These are phyloP conservation scores for Patiria pectinifera DNA, from an alignment of 53 echinoderm and acorn worm genomes.

Conservation along the genomic window DNA sequence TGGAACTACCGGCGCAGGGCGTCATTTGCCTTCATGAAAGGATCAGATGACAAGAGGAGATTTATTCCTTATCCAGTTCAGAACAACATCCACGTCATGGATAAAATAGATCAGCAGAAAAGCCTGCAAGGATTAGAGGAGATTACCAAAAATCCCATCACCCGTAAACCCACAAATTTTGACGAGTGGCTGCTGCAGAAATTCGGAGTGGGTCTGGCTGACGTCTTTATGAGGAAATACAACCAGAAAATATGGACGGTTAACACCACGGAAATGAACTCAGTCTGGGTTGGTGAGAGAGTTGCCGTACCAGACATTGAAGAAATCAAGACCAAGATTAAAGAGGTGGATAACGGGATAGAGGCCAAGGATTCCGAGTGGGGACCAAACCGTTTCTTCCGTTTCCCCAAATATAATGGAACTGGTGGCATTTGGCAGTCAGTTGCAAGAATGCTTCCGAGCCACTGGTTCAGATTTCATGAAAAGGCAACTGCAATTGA, in stretches of 20 bases:
- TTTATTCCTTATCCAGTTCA: conserved; percentile 61
- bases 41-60: conserved; percentile 32
- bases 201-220: conserved; percentile 35
- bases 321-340: conserved; percentile 32
- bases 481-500: conserved; percentile 24
- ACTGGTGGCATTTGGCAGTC: conserved; percentile 48
- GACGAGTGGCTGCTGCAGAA: conserved; percentile 55
- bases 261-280: conserved; percentile 47
- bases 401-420: conserved; percentile 54
- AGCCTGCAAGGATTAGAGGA: conserved; percentile 38
- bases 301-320: conserved; percentile 53
- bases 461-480: conserved; percentile 50
- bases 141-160: not conserved
- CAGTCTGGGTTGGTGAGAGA: conserved; percentile 42
- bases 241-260: conserved; percentile 53
- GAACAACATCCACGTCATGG: conserved; percentile 50
- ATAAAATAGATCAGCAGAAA: conserved; percentile 26
- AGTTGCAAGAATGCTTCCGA: conserved; percentile 27
- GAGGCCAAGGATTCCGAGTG: conserved; percentile 20
- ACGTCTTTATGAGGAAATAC: conserved; percentile 59
- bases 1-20: conserved; percentile 63
- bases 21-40: conserved; percentile 60
- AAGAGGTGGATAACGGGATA: not conserved
- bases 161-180: conserved; percentile 26
- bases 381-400: conserved; percentile 51